Base-by-base conservation (phyloP, 2,797 vertebrate species). In the Melanotaenia maccullochi region DNA sequence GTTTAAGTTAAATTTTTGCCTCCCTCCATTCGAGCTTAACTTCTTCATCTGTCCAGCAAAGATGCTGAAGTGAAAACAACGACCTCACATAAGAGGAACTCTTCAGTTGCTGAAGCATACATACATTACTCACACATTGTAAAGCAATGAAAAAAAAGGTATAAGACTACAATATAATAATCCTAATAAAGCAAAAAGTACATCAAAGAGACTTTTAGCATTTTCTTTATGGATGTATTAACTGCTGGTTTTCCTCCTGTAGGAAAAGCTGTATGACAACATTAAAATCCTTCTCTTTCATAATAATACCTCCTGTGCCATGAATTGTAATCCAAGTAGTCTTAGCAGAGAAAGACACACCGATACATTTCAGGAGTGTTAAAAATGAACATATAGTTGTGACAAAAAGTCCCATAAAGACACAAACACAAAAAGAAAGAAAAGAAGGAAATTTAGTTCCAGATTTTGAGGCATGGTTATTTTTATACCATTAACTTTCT, bases 251-350 rank as follows among this genome's bases (percentile, higher is more conserved):
- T 66, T 81, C 66, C 79, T 84, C 81, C 65, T 64, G 28, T 64
- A 36, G 22, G 60, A 72, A 54, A 60, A 69, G 20, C 30, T 47
- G 0, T 20, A 28, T 11, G 0, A 54, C 25, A n/a, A 64, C 33
- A 72, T 7, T 42, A 44, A 73, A 30, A 9, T 57, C 54, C 13
- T n/a, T 60, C 72, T 66, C 62, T 28, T 44, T 40, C 49, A 40
- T 75, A 65, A 60, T 32, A 88, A 87, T 65, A 88, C 76, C 78
- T 68, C 20, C 40, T 8, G 1, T 79, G 59, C 62, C 71, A 68
- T 73, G 40, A 81, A 75, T 67, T 33, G 40, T 30, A 12, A 65
- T 60, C 36, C 1, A 38, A 65, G 3, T 12, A 60, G 60, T 67
- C 52, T 75, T 42, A 55, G 3, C 35, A 47, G 36, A 56, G 42